Base-by-base conservation (phyloP, 2,113 vertebrate genomes). In the Corythoichthys intestinalis region DNA sequence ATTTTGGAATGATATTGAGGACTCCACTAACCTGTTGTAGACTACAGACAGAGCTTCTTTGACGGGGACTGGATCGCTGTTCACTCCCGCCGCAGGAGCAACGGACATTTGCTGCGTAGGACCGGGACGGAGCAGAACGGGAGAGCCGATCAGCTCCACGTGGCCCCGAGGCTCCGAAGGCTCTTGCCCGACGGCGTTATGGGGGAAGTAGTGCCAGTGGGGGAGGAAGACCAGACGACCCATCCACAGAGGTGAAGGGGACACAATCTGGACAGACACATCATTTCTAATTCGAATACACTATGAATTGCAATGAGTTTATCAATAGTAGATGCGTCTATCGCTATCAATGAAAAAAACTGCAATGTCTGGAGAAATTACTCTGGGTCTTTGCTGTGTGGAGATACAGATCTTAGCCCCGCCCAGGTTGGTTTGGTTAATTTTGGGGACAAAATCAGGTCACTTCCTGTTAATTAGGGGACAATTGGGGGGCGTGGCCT, bases 161-260 rank as follows among this genome's bases (percentile, higher is more conserved):
- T 84, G 86, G 0, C 93, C 92, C 5, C 87, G 79, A 0, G 20
- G 52, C 12, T 71, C 4, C 0, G 35, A 47, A 39, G 47, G 62
- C 9, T 69, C 79, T 38, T 44, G 70, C 35, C 71, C 85, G 0
- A 39, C 12, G 70, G 84, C 73, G 88, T 75, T 34, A 2, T 89
- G 89, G 75, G 93, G 92, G 77, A 95, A 91, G 57, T 93, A 96
- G 59, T 92, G 92, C 95, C 94, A 96, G 66, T 90, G 86, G 11
- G 91, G 92, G 41, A 96, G 91, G 46, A 96, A 83, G 71, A 94
- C 76, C 0, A 92, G 80, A 0, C 65, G 74, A 8, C 85, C 57
- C 28, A 93, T 66, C 92, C 94, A 94, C 9, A 77, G 69, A 34
- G 89, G 87, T 53, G 91, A 90, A 5, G 91, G 89, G 69, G 82